These are phyloP conservation scores for Platalea minor DNA, from an alignment of 2,797 vertebrate species.

Conservation along the genomic window DNA sequence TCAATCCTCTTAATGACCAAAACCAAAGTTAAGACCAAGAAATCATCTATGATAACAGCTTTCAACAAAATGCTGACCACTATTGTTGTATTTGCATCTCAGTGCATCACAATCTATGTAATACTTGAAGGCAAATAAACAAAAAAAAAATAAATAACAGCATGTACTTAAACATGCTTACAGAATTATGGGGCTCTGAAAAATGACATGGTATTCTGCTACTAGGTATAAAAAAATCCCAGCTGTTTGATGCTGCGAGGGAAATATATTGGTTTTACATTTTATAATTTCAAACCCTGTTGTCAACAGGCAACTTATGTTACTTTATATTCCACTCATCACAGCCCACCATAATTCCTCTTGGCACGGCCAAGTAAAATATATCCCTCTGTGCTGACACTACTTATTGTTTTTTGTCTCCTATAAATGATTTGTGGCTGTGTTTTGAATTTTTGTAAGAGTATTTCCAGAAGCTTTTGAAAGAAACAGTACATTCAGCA, in stretches of 20 bases:
- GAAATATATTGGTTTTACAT: conserved; percentile 74
- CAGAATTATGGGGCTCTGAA: conserved; percentile 62
- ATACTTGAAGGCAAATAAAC: conserved; percentile 41
- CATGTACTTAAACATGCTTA: conserved; percentile 47
- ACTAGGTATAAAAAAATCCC: conserved; percentile 66
- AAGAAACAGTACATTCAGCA: conserved; percentile 46
- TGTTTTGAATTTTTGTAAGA: conserved; percentile 74
- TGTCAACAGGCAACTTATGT: conserved; percentile 74
- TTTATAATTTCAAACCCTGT: conserved; percentile 74
- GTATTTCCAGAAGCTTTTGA: conserved; percentile 72
- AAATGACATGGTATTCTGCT: conserved; percentile 49
- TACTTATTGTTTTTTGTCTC: conserved; percentile 76
- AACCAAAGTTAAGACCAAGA: neutral
- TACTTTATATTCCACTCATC: conserved; percentile 75
- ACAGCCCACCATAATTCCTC: conserved; percentile 70
- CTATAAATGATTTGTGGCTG: conserved; percentile 73
- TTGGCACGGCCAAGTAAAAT: conserved; percentile 71
- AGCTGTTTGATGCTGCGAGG: conserved; percentile 61
- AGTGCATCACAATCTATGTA: neutral
- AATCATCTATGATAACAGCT: neutral
- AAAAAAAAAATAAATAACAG: conserved; percentile 57
- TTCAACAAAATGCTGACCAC: neutral
- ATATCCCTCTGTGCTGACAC: conserved; percentile 68
- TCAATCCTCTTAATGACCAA: neutral
- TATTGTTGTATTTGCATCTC: neutral